These are phyloP conservation scores for Alfaro cultratus DNA, from an alignment of 2,797 vertebrate genomes.

Conservation along the genomic window DNA sequence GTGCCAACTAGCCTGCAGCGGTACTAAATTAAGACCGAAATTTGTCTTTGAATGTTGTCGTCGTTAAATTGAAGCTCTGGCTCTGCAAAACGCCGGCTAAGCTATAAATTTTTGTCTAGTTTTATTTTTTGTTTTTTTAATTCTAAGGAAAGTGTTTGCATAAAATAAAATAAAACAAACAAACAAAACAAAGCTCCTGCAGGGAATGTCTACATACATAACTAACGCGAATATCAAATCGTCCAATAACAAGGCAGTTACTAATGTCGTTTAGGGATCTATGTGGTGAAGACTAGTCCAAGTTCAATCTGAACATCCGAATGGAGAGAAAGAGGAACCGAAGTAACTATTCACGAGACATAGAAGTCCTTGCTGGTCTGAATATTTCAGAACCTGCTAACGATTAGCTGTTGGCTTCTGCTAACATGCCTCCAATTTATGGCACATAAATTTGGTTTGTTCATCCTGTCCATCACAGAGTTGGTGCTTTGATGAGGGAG, in stretches of 20 bases:
- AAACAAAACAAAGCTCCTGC: neutral
- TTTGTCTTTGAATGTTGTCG: conserved; percentile 11
- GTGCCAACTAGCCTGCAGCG: conserved; percentile 1
- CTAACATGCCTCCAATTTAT: neutral
- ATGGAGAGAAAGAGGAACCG: neutral
- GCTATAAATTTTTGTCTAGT: neutral
- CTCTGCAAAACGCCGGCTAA: conserved; percentile 5
- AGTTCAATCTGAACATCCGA: neutral
- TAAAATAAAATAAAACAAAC: too few species aligned
- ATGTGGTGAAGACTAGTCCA: neutral
- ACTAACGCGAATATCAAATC: neutral
- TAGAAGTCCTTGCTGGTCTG: neutral
- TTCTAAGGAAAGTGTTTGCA: neutral
- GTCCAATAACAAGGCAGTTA: neutral
- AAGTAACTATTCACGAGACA: neutral
- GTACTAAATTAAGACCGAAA: conserved; percentile 8
- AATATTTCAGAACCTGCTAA: neutral
- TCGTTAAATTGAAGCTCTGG: neutral
- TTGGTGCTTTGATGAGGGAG: neutral
- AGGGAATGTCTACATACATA: neutral
- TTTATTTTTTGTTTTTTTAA: conserved; percentile 12
- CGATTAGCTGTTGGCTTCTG: neutral
- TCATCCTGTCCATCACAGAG: neutral
- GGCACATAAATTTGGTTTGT: neutral
- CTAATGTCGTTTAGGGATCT: neutral